A percentile compares a stretch with the other conserved stretches of the same genome.
Conservation (phyloP, 2,888 invertebrate genomes). For the Acleris holmiana region DNA sequence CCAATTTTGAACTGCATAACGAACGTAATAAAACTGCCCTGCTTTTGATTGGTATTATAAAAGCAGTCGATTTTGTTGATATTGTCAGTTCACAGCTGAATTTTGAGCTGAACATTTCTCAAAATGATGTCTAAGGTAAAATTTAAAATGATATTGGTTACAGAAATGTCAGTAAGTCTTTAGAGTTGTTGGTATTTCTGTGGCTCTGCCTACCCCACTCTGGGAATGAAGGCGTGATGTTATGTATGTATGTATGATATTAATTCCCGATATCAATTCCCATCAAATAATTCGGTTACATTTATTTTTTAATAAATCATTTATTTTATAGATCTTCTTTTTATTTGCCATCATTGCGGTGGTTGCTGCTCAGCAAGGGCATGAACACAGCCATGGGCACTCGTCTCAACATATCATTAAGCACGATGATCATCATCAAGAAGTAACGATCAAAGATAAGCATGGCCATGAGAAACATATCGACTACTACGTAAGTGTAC, state of each 20-base stretch:
- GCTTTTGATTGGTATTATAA: conserved; percentile 26
- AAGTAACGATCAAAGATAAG: conserved; percentile 51
- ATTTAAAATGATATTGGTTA: no score
- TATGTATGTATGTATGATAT: no score
- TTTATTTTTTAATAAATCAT: neutral
- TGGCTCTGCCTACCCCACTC: no score
- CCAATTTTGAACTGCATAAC: conserved; percentile 12
- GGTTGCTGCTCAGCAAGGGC: conserved; percentile 55
- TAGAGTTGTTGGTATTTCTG: no score
- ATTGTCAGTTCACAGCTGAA: conserved; percentile 22
- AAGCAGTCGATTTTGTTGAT: conserved; percentile 18
- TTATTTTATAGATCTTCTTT: conserved; percentile 49
- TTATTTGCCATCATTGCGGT: conserved; percentile 55
- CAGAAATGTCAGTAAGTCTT: no score
- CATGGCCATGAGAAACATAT: conserved; percentile 48
- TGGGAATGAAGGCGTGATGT: no score
- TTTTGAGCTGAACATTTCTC: conserved; percentile 2
- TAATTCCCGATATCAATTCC: no score
- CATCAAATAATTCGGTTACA: no score
- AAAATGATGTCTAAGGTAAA: no score
- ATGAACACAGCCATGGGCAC: conserved; percentile 62
- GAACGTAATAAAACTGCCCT: conserved; percentile 12
- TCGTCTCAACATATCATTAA: conserved; percentile 69
- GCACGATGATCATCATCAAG: conserved; percentile 62
- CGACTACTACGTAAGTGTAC: conserved; percentile 54